These are phyloP conservation scores for Poeciliopsis turneri DNA, from an alignment of 2,797 vertebrate species.

Conservation along the genomic window DNA sequence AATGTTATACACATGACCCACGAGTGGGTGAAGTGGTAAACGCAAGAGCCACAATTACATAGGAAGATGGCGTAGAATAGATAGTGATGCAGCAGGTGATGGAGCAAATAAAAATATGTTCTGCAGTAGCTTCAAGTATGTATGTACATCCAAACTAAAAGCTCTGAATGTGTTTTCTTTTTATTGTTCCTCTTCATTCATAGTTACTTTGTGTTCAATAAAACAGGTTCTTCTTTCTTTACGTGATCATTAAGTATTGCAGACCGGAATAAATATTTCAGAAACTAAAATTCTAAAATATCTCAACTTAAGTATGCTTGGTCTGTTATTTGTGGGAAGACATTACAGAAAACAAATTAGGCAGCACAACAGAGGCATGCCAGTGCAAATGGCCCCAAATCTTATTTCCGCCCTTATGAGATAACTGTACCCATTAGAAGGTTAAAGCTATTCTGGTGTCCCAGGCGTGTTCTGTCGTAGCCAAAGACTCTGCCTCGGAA, in stretches of 20 bases:
- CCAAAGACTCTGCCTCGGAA: constrained; percentile 59
- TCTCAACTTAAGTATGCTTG: constrained; percentile 31
- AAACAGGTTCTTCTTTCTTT: constrained; percentile 3
- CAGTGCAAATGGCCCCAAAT: constrained; percentile 56
- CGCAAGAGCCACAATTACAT: neutral
- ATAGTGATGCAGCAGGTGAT: neutral
- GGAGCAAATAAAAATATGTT: neutral
- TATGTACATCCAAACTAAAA: neutral
- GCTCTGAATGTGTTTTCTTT: neutral
- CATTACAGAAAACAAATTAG: constrained; percentile 72
- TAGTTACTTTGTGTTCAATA: neutral
- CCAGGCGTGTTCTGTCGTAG: constrained; percentile 26
- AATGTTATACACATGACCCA: neutral
- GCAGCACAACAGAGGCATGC: constrained; percentile 65
- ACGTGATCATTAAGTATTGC: constrained; percentile 12
- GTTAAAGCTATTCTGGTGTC: constrained; percentile 70
- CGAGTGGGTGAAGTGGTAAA: neutral
- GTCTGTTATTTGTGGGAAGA: constrained; percentile 57
- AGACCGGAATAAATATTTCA: constrained; percentile 27
- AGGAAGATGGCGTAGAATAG: neutral
- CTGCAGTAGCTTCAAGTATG: neutral
- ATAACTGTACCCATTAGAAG: constrained; percentile 71
- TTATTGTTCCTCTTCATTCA: neutral
- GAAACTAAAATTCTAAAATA: constrained; percentile 35
- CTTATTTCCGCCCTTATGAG: constrained; percentile 69